Evolutionary conservation across 2,113 vertebrate species (phyloP), one percentile per base, ranked within the genome.

Genomic region (Perccottus glenii): DNA sequence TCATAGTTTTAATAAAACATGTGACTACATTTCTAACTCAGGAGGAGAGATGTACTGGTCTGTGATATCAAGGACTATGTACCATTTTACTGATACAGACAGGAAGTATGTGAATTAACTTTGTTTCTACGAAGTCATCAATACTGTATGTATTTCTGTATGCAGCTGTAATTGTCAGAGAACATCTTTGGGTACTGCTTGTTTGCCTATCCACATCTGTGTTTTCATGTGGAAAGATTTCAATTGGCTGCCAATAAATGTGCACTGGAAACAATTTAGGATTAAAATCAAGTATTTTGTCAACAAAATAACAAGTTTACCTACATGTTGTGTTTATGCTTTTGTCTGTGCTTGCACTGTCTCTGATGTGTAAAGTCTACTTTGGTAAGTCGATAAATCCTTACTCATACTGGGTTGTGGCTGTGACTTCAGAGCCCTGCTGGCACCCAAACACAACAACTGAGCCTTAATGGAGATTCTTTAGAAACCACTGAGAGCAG

Each of bases 391-490:
- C 55, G 47, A 82, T 85, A 82, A 84, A 84, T 90, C 71, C 75
- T 43, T 47, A 67, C 55, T 63, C 65, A 80, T 86, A 58, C 38
- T 47, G 46, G 83, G 85, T 86, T 63, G 52, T 76, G 75, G 73
- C 82, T 75, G 72, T 88, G 88, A 88, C 89, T 86, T 88, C 81
- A 92, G 86, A 91, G 84, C 74, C 70, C 68, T 65, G 16, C 82
- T 91, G 89, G 82, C 77, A 91, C 92, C 85, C 84, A 85, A 92
- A 86, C 68, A 80, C 73, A 94, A 92, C 94, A 95, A 92, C 93
- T 94, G 94, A 90, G 85, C 90, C 88, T 93, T 89, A 91, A 93
- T 91, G 92, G 88, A 88, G 85, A 93, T 94, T 92, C 92, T 91
- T 89, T 71, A 81, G 81, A 86, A 91, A 87, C 82, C 89, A 86